Percentiles rank a stretch among this genome's conserved stretches.
phyloP scores from a whole-genome alignment of 1,140 invertebrate genomes.

The Zophobas morio region DNA sequence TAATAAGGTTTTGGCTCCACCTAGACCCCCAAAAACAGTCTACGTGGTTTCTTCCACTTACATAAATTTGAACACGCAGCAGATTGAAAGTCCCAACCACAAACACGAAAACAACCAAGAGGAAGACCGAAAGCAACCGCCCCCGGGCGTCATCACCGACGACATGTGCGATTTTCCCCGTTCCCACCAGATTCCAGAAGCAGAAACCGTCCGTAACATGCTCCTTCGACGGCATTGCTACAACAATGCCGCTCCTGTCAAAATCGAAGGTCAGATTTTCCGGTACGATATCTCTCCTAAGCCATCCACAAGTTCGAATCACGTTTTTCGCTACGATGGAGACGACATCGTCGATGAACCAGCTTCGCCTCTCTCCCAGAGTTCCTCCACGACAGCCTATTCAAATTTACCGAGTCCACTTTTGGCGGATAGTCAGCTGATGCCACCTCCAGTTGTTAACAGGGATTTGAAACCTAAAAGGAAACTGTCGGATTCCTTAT shows the following conservation, averaged over 20 bases:
- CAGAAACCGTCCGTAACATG: slow-evolving; percentile 59
- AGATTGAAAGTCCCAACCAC: slow-evolving; percentile 48
- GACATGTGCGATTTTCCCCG: slow-evolving; percentile 83
- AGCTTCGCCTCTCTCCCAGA: slow-evolving; percentile 72
- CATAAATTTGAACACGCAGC: slow-evolving; percentile 67
- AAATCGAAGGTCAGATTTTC: slow-evolving; percentile 73
- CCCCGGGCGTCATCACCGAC: slow-evolving; percentile 67
- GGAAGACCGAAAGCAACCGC: slow-evolving; percentile 41
- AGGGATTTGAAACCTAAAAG: slow-evolving; percentile 83
- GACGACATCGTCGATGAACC: slow-evolving; percentile 68
- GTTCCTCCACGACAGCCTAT: slow-evolving; percentile 70
- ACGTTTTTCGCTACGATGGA: slow-evolving; percentile 75
- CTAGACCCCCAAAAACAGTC: slow-evolving; percentile 84
- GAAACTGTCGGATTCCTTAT: slow-evolving; percentile 73
- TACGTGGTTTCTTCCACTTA: slow-evolving; percentile 72
- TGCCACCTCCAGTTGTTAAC: slow-evolving; percentile 81
- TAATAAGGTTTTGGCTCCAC: slow-evolving; percentile 71
- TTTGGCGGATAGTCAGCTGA: slow-evolving; percentile 67
- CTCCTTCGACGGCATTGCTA: slow-evolving; percentile 74
- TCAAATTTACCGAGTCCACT: slow-evolving; percentile 75
- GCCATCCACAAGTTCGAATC: slow-evolving; percentile 58
- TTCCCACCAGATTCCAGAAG: slow-evolving; percentile 71
- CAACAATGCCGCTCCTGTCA: slow-evolving; percentile 78
- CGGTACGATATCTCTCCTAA: slow-evolving; percentile 70
- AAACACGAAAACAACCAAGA: too few relatives aligned